Evolutionary conservation across 2,888 invertebrate species (phyloP).

Genomic region (Clusia tigrina): DNA sequence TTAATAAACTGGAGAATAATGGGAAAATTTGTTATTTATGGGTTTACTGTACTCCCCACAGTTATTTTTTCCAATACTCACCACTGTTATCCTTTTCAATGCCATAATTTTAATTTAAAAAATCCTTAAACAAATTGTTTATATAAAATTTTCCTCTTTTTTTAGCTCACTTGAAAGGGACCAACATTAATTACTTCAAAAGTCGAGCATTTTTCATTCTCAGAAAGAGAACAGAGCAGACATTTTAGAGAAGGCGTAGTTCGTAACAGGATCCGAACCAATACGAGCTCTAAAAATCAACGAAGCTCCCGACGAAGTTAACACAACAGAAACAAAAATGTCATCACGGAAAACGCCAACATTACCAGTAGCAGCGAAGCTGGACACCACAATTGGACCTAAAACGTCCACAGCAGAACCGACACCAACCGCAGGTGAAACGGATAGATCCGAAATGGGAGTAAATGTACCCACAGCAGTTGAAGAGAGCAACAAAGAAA

Average conservation of each 20-base stretch:
- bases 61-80: not conserved
- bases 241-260: not conserved
- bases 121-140: not conserved
- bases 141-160: not conserved
- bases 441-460: slow-evolving; percentile 24
- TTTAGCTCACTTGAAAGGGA: not conserved
- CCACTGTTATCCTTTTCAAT: not conserved
- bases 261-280: not conserved
- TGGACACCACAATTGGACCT: slow-evolving; percentile 17
- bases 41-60: no score
- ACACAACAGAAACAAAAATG: slow-evolving; percentile 34
- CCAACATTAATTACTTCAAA: not conserved
- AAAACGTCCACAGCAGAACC: slow-evolving; percentile 19
- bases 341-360: slow-evolving; percentile 38
- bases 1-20: not conserved
- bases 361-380: slow-evolving; percentile 18
- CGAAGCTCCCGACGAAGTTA: slow-evolving; percentile 21
- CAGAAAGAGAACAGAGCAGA: no score
- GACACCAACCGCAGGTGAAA: slow-evolving; percentile 14
- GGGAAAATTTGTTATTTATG: not conserved
- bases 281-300: not conserved
- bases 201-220: not conserved
- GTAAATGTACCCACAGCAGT: slow-evolving; percentile 21
- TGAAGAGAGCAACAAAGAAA: slow-evolving; percentile 21
- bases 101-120: no score